Conservation (phyloP, 2,113 vertebrate species). For the Pantherophis guttatus region DNA sequence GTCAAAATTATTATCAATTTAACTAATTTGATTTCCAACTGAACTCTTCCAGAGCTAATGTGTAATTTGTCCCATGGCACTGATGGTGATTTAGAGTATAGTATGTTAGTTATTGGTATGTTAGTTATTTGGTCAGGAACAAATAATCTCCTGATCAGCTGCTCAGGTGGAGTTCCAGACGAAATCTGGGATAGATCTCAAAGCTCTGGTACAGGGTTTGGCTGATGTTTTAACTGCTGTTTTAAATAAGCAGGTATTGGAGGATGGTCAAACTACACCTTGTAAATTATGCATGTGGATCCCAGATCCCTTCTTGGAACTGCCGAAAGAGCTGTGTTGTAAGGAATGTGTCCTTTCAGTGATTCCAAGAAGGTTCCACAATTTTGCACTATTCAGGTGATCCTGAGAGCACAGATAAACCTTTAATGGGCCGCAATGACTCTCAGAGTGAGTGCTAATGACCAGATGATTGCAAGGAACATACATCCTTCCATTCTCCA, state of each 20-base stretch:
- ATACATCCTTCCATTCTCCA: background rate
- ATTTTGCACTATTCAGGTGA: background rate
- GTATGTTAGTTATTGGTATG: background rate
- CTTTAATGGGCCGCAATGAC: background rate
- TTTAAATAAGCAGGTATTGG: background rate
- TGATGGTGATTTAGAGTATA: background rate
- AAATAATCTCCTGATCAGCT: background rate
- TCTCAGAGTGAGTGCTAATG: background rate
- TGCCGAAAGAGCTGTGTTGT: background rate
- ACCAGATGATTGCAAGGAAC: background rate
- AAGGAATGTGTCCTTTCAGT: background rate
- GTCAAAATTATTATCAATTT: background rate
- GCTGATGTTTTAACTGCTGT: background rate
- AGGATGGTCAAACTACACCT: background rate
- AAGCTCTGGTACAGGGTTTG: background rate
- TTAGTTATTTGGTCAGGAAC: background rate
- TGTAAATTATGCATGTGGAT: background rate
- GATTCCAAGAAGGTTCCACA: background rate
- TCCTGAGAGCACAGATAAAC: background rate
- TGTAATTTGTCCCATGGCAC: background rate
- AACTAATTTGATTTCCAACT: background rate
- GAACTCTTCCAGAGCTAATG: background rate
- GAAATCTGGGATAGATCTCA: background rate
- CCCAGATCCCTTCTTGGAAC: background rate
- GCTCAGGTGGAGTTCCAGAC: background rate